Base-by-base conservation (phyloP, 1,140 invertebrate species). In the Aleiodes sp. region DNA sequence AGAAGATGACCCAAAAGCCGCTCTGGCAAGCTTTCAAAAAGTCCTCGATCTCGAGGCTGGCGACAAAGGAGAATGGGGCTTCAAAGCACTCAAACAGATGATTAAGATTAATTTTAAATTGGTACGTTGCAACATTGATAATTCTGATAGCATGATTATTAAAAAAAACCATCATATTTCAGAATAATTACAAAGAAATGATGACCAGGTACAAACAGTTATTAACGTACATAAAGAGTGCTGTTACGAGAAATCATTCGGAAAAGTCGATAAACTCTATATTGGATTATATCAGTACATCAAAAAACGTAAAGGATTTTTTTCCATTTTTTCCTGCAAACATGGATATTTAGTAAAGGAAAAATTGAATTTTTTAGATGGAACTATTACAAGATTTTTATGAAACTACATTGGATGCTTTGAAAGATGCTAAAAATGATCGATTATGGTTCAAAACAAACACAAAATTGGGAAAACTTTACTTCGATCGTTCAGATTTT, bases 61-160 rank as follows among this genome's bases (percentile, higher is more conserved):
- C 4, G 97, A 99, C 75, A 99, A 99, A 87, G 98, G 98, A 56
- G 98, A 99, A 90, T 99, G 98, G 98, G 98, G 98, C 0, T 99
- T 99, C 80, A 99, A 99, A 89, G 98, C 98, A n/a, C 88, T 99
- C 1, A 99, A 99, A 85, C 98, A 99, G 86, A 99, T 99, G 98
- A 99, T 99, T 46, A 99, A 99, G 89, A 99, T 99, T 63, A 99
- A 99, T 86, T 99, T 99, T 85, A 97, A 96, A 90, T 85, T 99
- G 90, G 96, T 98, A 87, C 77, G 87, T 84, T 68, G 28, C 65
- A n/a, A n/a, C n/a, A n/a, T n/a, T n/a, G n/a, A n/a, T n/a, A n/a
- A n/a, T n/a, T n/a, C n/a, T n/a, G n/a, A 52, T 21, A 21, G 12
- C 43, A 52, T 6, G 35, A n/a, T n/a, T 62, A 16, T 33, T 19